Base-by-base conservation (phyloP, 2,113 vertebrate genomes). In the Rhineura floridana region DNA sequence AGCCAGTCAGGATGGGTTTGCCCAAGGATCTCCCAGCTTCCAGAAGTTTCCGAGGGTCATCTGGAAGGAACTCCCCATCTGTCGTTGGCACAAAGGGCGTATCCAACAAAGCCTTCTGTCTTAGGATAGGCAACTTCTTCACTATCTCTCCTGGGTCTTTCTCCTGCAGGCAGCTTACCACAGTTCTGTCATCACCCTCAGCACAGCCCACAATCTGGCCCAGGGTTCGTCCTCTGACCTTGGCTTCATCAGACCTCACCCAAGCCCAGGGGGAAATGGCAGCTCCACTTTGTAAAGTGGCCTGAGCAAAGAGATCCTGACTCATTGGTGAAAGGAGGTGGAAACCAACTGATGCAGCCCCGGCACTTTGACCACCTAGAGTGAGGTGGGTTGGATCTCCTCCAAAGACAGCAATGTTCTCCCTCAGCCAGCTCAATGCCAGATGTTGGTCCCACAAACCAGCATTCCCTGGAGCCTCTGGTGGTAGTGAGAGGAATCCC, bases 311-410 rank as follows among this genome's bases (percentile, higher is more conserved):
- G 33, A 96, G 90, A 52, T 39, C 42, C 1, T 94, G 93, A 81
- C 97, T 97, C 48, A 93, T 95, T 1, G 95, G 93, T 2, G 97
- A 97, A 79, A 97, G 89, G 62, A 98, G 87, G 67, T 97, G 97
- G 55, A 93, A 93, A 72, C 95, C 95, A 11, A 97, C 95, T 10
- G 94, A 96, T 23, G 77, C 96, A 62, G 95, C 92, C 7, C 97
- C 97, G 23, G 96, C 97, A 67, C 97, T 97, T 80, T 97, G 96
- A 6, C 96, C 97, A 88, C 97, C 97, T 65, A 97, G 73, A 44
- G 97, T 97, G 78, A 97, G 92, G 86, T 96, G 93, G 6, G 87
- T 91, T 55, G 96, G 93, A 89, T 97, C 93, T 2, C 97, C 97
- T 30, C 96, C 96, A 92, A 97, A 97, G 65, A 88, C 91, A 42